These are phyloP conservation scores for Aphidius gifuensis DNA, from an alignment of 1,140 invertebrate genomes.

Conservation along the genomic window DNA sequence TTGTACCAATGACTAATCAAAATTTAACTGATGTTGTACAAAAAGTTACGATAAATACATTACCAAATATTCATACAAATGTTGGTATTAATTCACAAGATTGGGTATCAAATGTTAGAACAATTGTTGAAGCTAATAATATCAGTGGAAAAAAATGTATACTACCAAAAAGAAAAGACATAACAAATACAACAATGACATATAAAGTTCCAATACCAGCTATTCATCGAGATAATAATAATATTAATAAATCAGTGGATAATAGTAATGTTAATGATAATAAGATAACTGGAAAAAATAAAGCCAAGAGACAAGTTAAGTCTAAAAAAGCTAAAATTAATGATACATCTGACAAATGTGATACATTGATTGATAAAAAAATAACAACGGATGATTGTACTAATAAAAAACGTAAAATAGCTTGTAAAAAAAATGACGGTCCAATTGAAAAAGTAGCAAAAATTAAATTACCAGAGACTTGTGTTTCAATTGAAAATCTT, in stretches of 20 bases:
- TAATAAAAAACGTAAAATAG: constrained; percentile 28
- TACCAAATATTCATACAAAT: constrained; percentile 42
- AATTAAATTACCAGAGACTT: constrained; percentile 36
- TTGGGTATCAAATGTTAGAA: constrained; percentile 51
- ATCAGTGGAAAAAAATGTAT: constrained; percentile 50
- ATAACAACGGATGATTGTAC: constrained; percentile 14
- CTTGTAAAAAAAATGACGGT: constrained; percentile 14
- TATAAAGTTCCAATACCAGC: constrained; percentile 72
- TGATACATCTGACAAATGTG: constrained; percentile 6
- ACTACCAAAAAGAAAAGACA: constrained; percentile 50
- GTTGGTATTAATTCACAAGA: constrained; percentile 45
- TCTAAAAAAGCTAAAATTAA: constrained; percentile 24
- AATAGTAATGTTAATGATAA: constrained; percentile 13
- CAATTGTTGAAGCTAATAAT: constrained; percentile 48
- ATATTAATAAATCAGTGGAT: constrained; percentile 20
- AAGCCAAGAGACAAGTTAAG: constrained; percentile 25
- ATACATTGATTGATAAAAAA: constrained; percentile 5
- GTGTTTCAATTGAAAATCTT: constrained; percentile 45
- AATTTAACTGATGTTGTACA: constrained; percentile 43
- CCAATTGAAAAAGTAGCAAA: constrained; percentile 22
- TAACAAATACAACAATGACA: constrained; percentile 64
- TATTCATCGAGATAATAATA: constrained; percentile 47
- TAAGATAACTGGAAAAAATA: constrained; percentile 30
- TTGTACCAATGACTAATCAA: constrained; percentile 45
- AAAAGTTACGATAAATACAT: constrained; percentile 42